These are phyloP conservation scores for Drosophila lacteicornis DNA, from an alignment of 1,140 invertebrate genomes.

Conservation along the genomic window DNA sequence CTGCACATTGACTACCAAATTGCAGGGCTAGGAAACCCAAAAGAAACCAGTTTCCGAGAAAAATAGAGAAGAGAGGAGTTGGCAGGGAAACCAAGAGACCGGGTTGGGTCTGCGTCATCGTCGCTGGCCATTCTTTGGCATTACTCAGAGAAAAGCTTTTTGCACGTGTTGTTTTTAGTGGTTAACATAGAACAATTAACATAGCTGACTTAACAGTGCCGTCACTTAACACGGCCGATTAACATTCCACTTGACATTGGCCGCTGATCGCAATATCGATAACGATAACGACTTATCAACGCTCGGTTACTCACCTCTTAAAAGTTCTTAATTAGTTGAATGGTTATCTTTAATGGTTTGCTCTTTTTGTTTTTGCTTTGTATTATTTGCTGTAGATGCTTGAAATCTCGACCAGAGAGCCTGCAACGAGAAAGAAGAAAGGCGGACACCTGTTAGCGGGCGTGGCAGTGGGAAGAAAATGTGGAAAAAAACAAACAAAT, in stretches of 20 bases:
- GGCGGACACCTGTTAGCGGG: constrained; percentile 14
- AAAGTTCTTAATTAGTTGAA: constrained; percentile 77
- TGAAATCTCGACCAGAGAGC: constrained; percentile 61
- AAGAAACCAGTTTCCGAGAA: constrained; percentile 39
- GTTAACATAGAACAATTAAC: constrained; percentile 7
- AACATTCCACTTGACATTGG: constrained; percentile 40
- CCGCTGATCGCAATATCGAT: constrained; percentile 7
- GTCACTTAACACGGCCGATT: constrained; percentile 26
- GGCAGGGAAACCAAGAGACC: constrained; percentile 2
- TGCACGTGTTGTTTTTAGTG: constrained; percentile 36
- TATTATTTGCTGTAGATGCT: constrained; percentile 4
- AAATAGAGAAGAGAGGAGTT: constrained; percentile 10
- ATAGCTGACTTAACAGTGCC: constrained; percentile 8
- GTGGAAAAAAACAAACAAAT: neutral
- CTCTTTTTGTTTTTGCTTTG: constrained; percentile 5
- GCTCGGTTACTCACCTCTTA: constrained; percentile 64
- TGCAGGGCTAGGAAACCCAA: constrained; percentile 21
- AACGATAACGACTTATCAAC: constrained; percentile 8
- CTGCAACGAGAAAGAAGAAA: constrained; percentile 40
- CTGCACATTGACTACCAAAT: constrained; percentile 30
- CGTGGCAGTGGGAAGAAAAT: neutral
- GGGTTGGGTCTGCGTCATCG: constrained; percentile 30
- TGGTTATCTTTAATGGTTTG: constrained; percentile 20
- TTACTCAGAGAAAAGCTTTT: constrained; percentile 25
- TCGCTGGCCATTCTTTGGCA: constrained; percentile 15